A percentile compares a stretch with the other conserved stretches of the same genome.
These are phyloP conservation scores for Potamarius usumacintae DNA, from an alignment of 2,113 vertebrate genomes.

Conservation along the genomic window DNA sequence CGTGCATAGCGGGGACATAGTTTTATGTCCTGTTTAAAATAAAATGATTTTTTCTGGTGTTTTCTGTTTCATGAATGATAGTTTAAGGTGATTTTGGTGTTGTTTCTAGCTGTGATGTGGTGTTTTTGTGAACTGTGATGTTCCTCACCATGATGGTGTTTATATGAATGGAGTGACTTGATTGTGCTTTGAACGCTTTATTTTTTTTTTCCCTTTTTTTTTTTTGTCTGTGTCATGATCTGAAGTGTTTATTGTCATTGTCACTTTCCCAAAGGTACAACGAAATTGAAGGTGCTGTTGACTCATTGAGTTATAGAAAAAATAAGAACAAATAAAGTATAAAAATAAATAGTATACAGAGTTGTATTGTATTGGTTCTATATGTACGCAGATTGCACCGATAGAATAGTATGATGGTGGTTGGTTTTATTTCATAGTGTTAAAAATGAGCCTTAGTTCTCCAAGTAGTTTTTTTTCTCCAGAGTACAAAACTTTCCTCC, in stretches of 20 bases:
- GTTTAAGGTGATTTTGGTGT: neutral
- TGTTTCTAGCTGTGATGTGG: neutral
- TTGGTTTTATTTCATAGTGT: neutral
- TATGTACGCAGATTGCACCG: too few species aligned
- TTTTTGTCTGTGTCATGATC: too few species aligned
- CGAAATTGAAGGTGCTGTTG: too few species aligned
- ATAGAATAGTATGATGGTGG: too few species aligned
- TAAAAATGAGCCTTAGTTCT: neutral
- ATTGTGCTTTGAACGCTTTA: neutral
- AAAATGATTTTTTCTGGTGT: neutral
- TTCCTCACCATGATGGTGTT: neutral
- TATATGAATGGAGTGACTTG: neutral
- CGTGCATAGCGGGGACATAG: neutral
- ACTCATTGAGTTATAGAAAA: too few species aligned
- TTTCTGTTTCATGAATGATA: neutral
- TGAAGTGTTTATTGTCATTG: too few species aligned
- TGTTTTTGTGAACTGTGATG: neutral
- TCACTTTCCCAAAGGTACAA: too few species aligned
- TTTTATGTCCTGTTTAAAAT: neutral
- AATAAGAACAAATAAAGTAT: too few species aligned
- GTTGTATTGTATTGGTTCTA: too few species aligned
- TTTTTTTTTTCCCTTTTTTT: too few species aligned
- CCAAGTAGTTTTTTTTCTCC: accelerated
- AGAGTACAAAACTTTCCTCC: neutral
- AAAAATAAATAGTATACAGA: too few species aligned